These are phyloP conservation scores for Eulemur mongoz DNA, from an alignment of 2,797 vertebrate species.

Conservation along the genomic window DNA sequence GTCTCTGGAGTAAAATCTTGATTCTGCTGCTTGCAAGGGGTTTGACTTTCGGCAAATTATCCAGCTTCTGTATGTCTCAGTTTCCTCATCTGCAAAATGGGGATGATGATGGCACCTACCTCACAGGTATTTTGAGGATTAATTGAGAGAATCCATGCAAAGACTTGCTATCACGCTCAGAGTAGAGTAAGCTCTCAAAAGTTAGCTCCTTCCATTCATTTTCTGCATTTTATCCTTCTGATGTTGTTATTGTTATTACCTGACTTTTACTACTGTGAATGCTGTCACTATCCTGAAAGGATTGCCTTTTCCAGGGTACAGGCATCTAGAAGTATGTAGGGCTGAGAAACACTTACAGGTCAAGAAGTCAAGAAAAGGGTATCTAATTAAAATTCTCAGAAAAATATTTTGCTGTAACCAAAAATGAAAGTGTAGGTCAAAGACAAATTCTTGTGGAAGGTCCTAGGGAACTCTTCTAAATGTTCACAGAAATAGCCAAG, in stretches of 20 bases:
- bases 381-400: conserved; percentile 44
- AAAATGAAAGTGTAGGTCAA: conserved; percentile 28
- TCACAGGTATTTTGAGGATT: background rate
- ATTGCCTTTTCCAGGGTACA: background rate
- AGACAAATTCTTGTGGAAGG: conserved; percentile 7
- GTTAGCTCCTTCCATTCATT: background rate
- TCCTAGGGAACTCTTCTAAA: background rate
- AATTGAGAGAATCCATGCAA: background rate
- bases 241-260: background rate
- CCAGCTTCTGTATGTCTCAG: background rate
- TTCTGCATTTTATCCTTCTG: background rate
- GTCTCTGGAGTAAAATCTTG: background rate
- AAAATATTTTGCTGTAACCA: conserved; percentile 44
- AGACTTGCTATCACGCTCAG: background rate
- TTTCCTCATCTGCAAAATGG: background rate
- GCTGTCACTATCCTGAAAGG: background rate
- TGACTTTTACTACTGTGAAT: background rate
- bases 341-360: conserved; percentile 2
- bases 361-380: conserved; percentile 32
- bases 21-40: background rate
- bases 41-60: background rate
- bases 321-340: background rate
- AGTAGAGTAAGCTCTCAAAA: background rate
- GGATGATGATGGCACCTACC: background rate
- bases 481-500: conserved; percentile 38